Evolutionary conservation across 2,888 invertebrate species (phyloP).

Genomic region (Acanthosepion esculentum): DNA sequence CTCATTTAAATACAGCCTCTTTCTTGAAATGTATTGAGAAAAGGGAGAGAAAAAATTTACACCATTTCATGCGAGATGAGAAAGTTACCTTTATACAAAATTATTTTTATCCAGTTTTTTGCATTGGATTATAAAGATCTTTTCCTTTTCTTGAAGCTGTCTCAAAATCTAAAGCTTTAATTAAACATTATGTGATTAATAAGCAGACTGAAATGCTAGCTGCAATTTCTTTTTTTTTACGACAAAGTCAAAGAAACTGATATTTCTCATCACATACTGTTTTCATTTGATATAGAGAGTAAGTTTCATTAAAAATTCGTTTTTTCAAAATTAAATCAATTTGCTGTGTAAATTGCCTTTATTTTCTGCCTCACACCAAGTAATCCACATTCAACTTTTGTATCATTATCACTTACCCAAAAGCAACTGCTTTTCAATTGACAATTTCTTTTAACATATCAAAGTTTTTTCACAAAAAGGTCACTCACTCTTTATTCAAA

Average conservation of each 20-base stretch:
- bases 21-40: not conserved
- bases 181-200: too few relatives aligned
- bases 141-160: too few relatives aligned
- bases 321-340: not conserved
- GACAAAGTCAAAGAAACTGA: not conserved
- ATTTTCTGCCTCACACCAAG: not conserved
- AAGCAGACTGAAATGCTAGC: not conserved
- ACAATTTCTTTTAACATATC: not conserved
- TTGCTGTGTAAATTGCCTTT: not conserved
- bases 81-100: not conserved
- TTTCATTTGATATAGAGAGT: slow-evolving; percentile 10
- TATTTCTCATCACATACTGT: too few relatives aligned
- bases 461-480: not conserved
- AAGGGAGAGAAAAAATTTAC: not conserved
- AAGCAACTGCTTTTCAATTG: not conserved
- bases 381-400: not conserved
- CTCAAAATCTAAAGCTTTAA: too few relatives aligned
- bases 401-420: not conserved
- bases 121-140: too few relatives aligned
- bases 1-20: not conserved
- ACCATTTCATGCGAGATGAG: not conserved
- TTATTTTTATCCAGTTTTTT: not conserved
- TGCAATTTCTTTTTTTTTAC: not conserved
- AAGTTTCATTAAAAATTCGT: not conserved
- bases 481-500: not conserved